Base-by-base conservation (phyloP, 2,888 invertebrate genomes). In the Pyrgus malvae region DNA sequence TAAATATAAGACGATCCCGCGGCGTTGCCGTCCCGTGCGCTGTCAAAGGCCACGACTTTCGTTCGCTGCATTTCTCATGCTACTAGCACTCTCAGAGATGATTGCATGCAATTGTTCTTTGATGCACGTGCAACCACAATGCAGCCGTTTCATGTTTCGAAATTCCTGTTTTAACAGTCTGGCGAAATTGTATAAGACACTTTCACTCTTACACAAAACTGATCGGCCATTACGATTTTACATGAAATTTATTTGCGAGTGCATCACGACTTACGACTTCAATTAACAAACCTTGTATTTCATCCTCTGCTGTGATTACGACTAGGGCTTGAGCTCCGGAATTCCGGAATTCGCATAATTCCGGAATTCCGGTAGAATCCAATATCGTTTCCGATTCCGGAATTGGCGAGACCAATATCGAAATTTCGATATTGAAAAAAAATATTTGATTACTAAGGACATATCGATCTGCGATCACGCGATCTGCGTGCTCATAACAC, bases 1-100 rank as follows among this genome's bases (percentile, higher is more conserved):
- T 86, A 87, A 84, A 87, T 82, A 81, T 87, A 86, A 68, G 67
- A 65, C 63, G 67, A 69, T 67, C 62, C 69, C 60, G 74, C 76
- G 76, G 70, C 73, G 81, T 78, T 82, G 78, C 80, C 74, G 68
- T 71, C 74, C 72, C 70, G 68, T 66, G 25, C 64, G 50, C 60
- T 62, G 62, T 67, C 61, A 69, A 75, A 70, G 62, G 64, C 68
- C 70, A 71, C 46, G 54, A 54, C 67, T 70, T 69, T 69, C 66
- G 63, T 71, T 69, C 61, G 56, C 60, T 66, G 69, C 68, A 59
- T 69, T 66, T 67, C 54, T 54, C 54, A 54, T 54, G 40, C 54
- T 33, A 33, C 54, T 50, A 58, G 61, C 53, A 56, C 65, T 60
- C 64, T 59, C 55, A 42, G 56, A 60, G 61, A 59, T 58, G 56